Base-by-base conservation (phyloP, 1,140 invertebrate genomes). In the Macrostomum lignano region DNA sequence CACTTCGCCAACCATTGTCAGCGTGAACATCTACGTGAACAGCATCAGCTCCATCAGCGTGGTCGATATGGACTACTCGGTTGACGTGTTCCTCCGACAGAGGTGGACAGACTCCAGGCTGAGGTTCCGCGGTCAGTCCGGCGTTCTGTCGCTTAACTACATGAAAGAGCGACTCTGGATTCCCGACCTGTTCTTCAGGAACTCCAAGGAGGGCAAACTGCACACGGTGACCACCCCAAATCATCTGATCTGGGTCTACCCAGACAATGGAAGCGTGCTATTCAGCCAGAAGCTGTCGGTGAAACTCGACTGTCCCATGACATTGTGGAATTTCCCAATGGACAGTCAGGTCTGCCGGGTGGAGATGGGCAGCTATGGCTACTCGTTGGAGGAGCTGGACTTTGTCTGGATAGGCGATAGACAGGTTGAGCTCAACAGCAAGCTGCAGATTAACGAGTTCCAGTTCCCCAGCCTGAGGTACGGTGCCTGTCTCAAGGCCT, bases 201-300 rank as follows among this genome's bases (percentile, higher is more conserved):
- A 24, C 9, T n/a, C 23, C 9, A 24, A 9, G 9, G 15, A 32
- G 17, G 36, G 31, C 33, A 19, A 17, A 19, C 21, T 35, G 25
- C 36, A 37, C 21, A 13, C 21, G 9, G 29, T 35, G 31, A 37
- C 36, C 10, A 37, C 15, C 20, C 32, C 21, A 36, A 37, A 37
- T 32, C 19, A n/a, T n/a, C 23, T 24, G 9, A 24, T 24, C 9
- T 5, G 20, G 6, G 19, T 32, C 31, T 21, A 17, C 7, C 25
- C 7, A 22, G 9, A 17, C 31, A 32, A 22, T 14, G 31, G 31
- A n/a, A 32, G 11, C 7, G 5, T 32, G 6, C 10, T 32, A 24
- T 32, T 7, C 7, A 32, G 7, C 7, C 17, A 9, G 14, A 32
- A 19, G 7, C 20, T 32, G 31, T 17, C 9, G 4, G 6, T 32